Conservation (phyloP, 2,113 vertebrate species). For the Verasper variegatus region DNA sequence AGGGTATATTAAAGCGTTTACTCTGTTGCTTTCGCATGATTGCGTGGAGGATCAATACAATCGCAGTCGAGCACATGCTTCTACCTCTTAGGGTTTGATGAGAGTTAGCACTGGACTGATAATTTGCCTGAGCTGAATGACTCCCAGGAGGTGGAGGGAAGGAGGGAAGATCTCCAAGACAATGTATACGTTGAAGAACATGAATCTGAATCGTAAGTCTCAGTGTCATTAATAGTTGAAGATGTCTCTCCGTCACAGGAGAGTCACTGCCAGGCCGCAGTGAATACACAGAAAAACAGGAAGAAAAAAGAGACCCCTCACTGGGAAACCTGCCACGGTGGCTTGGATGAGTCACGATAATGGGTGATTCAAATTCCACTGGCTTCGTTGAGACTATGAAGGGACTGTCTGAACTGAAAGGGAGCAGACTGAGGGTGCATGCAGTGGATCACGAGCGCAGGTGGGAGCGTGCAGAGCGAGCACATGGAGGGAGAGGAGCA, state of each 20-base stretch:
- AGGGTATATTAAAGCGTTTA: conserved; percentile 54
- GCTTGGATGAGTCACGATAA: conserved; percentile 54
- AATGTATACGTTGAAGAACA: conserved; percentile 3
- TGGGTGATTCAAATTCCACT: conserved; percentile 66
- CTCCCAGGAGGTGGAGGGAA: conserved; percentile 23
- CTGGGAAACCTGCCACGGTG: background rate
- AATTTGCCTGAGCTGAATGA: conserved; percentile 31
- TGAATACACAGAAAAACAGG: background rate
- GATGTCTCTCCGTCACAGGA: background rate
- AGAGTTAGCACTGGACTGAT: conserved; percentile 52
- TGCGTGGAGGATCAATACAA: conserved; percentile 51
- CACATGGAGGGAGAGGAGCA: conserved; percentile 32
- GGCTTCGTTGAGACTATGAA: conserved; percentile 18
- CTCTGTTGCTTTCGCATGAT: conserved; percentile 26
- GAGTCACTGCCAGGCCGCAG: no score
- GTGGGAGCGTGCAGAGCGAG: conserved; percentile 49
- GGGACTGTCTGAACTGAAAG: conserved; percentile 65
- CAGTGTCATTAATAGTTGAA: conserved; percentile 4
- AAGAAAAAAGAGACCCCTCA: conserved; percentile 44
- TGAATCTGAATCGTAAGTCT: conserved; percentile 3
- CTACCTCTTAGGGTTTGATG: conserved; percentile 50
- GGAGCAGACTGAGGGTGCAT: conserved; percentile 24
- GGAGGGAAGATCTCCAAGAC: conserved; percentile 4
- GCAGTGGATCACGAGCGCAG: conserved; percentile 57
- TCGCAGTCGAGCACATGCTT: conserved; percentile 27